Evolutionary conservation across 2,113 vertebrate genomes (phyloP), one percentile per base, ranked within the genome.

Genomic region (Corvus cornix): DNA sequence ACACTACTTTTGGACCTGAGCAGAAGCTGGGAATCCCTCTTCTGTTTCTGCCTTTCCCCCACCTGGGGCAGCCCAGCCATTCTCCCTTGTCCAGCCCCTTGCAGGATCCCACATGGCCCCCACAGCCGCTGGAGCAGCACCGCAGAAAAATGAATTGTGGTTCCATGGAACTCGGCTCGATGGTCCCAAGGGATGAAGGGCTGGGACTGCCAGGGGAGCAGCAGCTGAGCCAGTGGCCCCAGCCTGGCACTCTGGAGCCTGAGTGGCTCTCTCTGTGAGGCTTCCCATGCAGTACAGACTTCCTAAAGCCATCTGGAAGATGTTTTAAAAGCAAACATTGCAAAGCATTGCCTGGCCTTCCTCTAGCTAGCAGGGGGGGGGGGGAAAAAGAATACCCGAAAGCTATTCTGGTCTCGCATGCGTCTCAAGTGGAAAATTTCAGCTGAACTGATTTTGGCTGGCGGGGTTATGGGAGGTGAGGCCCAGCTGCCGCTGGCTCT

Each of bases 341-440:
- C 56, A 16, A 51, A 67, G 51, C 35, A 2, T 28, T 46, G 49
- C 24, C 73, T n/a, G 53, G 51, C 77, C 18, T 62, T 56, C 63
- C 69, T 77, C 51, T 60, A 35, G 51, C 43, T 16, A 48, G 64
- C 7, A 1, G 27, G 12, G 9, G 1, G 12, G 9, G 1, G 39
- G 39, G 39, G 11, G 3, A 39, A 11, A 11, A 35, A 23, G 14
- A 64, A 27, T 19, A 79, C 14, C 11, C 70, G 39, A 78, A 86
- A 46, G 30, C 43, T 92, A 48, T 95, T 90, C 67, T 70, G 70
- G 75, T 80, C 67, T 62, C 4, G 1, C 28, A 30, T 30, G 59
- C 3, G 11, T 87, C 88, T 79, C 90, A 48, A 90, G 87, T 63
- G 87, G 96, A 96, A 96, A 96, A 92, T 92, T 92, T 95, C 59